A percentile compares a stretch with the other conserved stretches of the same genome.
Evolutionary conservation across 2,113 vertebrate species (phyloP).

Genomic region (Archilochus colubris): DNA sequence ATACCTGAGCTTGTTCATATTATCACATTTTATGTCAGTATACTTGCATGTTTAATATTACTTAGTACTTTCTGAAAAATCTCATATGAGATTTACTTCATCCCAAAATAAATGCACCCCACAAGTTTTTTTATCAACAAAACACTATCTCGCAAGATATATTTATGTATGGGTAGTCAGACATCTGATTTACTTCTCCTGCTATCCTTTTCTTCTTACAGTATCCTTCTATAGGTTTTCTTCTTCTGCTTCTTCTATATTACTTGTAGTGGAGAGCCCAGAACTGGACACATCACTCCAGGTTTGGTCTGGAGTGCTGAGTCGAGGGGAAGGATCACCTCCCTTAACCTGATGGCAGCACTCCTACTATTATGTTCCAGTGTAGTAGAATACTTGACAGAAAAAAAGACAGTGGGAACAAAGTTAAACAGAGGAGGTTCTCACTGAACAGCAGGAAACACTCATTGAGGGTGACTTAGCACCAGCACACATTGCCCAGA

Average conservation of each 20-base stretch:
- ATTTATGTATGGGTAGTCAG: neutral
- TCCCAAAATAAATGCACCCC: neutral
- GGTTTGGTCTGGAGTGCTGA: neutral
- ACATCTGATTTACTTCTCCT: neutral
- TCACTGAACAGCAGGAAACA: neutral
- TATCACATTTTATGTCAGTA: neutral
- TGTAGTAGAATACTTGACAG: neutral
- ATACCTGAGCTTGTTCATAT: neutral
- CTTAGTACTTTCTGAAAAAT: neutral
- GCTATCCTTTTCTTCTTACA: neutral
- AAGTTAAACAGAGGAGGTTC: neutral
- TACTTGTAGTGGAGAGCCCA: neutral
- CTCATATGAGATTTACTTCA: neutral
- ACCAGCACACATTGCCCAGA: neutral
- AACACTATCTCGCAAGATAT: constrained; percentile 32
- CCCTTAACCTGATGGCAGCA: neutral
- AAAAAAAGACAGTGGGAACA: neutral
- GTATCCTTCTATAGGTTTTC: neutral
- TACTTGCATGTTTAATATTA: neutral
- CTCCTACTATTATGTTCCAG: neutral
- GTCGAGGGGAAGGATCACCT: neutral
- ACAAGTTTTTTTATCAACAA: neutral
- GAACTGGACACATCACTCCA: neutral
- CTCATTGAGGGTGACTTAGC: neutral
- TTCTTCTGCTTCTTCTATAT: neutral